These are phyloP conservation scores for Halichoerus grypus DNA, from an alignment of 2,113 vertebrate species.

Conservation along the genomic window DNA sequence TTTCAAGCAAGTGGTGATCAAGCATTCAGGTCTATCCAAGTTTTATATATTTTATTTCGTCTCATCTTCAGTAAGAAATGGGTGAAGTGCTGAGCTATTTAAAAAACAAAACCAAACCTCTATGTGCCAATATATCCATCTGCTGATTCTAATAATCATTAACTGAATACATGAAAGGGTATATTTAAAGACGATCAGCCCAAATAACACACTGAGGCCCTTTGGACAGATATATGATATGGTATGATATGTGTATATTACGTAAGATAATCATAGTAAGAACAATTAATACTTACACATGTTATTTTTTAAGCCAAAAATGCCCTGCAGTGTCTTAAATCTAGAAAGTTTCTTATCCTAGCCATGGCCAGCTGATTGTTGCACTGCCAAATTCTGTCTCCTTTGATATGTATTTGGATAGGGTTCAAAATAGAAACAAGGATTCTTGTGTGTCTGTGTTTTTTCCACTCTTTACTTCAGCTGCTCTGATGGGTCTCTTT, in stretches of 20 bases:
- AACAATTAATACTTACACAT: not conserved
- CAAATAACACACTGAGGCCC: not conserved
- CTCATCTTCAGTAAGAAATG: conserved; percentile 34
- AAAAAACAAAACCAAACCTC: not conserved
- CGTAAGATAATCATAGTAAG: not conserved
- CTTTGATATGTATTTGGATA: conserved; percentile 70
- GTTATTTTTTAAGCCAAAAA: conserved; percentile 45
- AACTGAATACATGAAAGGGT: not conserved
- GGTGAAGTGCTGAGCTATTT: not conserved
- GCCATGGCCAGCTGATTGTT: not conserved
- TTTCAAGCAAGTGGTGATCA: conserved; percentile 3
- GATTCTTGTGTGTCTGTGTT: conserved; percentile 68
- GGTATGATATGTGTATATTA: not conserved
- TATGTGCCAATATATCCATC: not conserved
- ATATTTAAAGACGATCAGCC: not conserved
- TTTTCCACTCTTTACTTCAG: conserved; percentile 29
- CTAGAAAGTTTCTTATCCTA: not conserved
- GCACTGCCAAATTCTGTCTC: conserved; percentile 60
- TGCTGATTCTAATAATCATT: conserved; percentile 17
- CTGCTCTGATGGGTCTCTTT: conserved; percentile 31
- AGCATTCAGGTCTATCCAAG: not conserved
- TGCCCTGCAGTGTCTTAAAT: not conserved
- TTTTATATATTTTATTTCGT: conserved; percentile 5
- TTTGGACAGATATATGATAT: not conserved
- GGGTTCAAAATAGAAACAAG: conserved; percentile 70